Evolutionary conservation across 2,113 vertebrate genomes (phyloP), one percentile per base, ranked within the genome.

Genomic region (Euleptes europaea): DNA sequence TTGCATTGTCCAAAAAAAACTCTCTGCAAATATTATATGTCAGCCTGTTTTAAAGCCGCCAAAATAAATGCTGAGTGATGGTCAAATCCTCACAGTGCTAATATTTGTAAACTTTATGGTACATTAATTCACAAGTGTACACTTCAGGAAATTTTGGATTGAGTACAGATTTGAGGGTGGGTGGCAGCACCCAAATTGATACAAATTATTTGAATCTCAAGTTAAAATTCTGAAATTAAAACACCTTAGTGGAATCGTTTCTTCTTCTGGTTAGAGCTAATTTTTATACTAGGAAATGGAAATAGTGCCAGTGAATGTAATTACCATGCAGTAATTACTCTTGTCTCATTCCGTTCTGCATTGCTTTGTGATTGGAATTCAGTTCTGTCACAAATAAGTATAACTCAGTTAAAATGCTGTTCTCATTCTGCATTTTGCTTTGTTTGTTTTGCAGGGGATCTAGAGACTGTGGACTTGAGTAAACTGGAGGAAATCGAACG

Each of bases 381-480:
- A 2, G 15, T 75, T 75, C 60, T 66, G 35, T 70, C 54, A n/a
- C 11, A 51, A 33, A 54, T 21, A 75, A 83, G 42, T 66, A 15
- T 8, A 19, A 21, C 33, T 38, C 38, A 2, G 17, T 69, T 60
- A 17, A n/a, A 33, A 42, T 44, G 13, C 38, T n/a, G 2, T 49
- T 63, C n/a, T 85, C 28, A 26, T 31, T 82, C 33, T 83, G 0
- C 9, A 9, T 44, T 23, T 3, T 90, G 71, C 78, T 44, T 38
- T 90, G 89, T 71, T 92, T 70, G 19, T 66, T 84, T 92, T 88
- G 7, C 94, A 99, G 99, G 98, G 82, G 97, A 98, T 83, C 97
- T 99, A 78, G 98, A 99, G 88, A 98, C 98, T 0, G 98, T 99
- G 90, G 99, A 99, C 91, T 95, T 98, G 90, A 97, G 97, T 90